A percentile compares a stretch with the other conserved stretches of the same genome.
Conservation (phyloP, 2,888 invertebrate species). For the Hymenopus coronatus region DNA sequence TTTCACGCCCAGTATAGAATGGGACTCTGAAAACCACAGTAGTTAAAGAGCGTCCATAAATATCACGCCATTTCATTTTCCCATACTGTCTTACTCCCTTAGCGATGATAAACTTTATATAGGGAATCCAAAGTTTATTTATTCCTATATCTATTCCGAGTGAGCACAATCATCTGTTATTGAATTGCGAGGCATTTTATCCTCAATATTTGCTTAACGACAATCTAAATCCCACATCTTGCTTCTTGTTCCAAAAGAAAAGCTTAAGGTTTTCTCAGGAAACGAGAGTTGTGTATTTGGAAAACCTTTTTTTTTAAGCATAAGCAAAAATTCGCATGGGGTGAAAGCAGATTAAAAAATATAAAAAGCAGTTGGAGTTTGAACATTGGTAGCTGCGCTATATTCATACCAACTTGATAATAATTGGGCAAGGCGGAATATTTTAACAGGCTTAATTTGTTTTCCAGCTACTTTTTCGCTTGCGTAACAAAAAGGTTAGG, state of each 20-base stretch:
- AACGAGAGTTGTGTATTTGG: background rate
- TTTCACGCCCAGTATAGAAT: too few species aligned
- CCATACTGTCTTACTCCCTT: too few species aligned
- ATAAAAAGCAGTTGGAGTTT: background rate
- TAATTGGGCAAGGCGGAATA: conserved; percentile 23
- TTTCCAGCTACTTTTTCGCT: background rate
- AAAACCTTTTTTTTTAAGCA: background rate
- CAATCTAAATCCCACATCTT: background rate
- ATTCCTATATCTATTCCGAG: too few species aligned
- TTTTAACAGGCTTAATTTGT: conserved; percentile 21
- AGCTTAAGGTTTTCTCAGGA: background rate
- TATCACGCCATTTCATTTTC: too few species aligned
- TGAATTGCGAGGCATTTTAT: too few species aligned
- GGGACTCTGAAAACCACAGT: too few species aligned
- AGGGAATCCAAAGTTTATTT: too few species aligned
- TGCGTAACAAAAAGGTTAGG: background rate
- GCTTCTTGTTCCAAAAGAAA: background rate
- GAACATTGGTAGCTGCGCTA: background rate
- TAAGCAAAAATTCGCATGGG: background rate
- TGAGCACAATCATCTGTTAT: too few species aligned
- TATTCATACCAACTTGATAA: background rate
- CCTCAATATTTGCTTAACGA: too few species aligned
- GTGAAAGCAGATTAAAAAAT: background rate
- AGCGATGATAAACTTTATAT: too few species aligned
- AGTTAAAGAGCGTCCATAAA: too few species aligned